phyloP scores from a whole-genome alignment of 2,113 vertebrate genomes.

The Menura novaehollandiae region DNA sequence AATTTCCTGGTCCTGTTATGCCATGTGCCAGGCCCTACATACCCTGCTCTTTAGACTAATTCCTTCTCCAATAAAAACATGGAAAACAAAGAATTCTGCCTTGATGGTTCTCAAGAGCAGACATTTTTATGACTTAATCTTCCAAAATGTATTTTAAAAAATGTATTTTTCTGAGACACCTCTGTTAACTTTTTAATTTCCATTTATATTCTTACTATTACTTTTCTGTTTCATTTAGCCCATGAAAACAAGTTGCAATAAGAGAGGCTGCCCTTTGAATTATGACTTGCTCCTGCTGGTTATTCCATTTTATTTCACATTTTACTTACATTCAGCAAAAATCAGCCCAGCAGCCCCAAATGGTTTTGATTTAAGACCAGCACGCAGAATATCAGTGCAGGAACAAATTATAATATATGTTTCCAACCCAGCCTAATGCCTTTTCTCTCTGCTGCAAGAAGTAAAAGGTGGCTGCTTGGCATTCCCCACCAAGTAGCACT shows the following conservation, averaged over 20 bases:
- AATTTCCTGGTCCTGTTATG: neutral
- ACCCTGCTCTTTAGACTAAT: neutral
- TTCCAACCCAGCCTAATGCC: neutral
- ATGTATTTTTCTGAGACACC: neutral
- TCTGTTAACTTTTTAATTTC: neutral
- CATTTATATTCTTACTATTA: neutral
- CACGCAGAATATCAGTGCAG: neutral
- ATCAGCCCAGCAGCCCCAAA: neutral
- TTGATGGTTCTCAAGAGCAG: neutral
- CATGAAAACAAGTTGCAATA: neutral
- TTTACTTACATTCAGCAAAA: neutral
- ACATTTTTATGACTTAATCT: neutral
- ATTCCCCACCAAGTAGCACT: neutral
- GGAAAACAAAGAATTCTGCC: neutral
- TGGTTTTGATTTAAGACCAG: neutral
- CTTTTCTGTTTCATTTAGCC: neutral
- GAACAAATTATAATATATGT: neutral
- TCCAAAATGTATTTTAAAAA: neutral
- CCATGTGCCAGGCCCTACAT: neutral
- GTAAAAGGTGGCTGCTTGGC: neutral
- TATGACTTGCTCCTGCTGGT: neutral
- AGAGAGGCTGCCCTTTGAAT: neutral
- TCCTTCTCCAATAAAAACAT: neutral
- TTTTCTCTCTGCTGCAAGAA: neutral
- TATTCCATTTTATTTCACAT: neutral